phyloP scores from a whole-genome alignment of 2,888 invertebrate genomes.

The Pegoplata infirma region DNA sequence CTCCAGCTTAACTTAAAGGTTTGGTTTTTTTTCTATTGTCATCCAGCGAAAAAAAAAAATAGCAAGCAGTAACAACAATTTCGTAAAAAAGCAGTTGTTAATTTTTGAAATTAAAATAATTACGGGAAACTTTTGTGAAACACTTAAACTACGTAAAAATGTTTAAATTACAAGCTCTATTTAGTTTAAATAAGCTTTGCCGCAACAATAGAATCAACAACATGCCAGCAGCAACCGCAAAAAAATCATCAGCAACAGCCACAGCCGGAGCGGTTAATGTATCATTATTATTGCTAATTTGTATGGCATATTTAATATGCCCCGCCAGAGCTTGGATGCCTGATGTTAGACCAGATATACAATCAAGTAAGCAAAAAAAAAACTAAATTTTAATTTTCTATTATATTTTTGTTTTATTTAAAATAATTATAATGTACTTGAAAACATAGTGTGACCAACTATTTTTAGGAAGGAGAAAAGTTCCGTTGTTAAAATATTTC shows the following conservation, averaged over 20 bases:
- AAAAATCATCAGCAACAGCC: neutral
- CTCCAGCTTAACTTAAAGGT: conserved; percentile 43
- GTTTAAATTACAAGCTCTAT: conserved; percentile 59
- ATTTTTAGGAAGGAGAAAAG: too few relatives aligned
- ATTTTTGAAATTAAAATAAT: conserved; percentile 51
- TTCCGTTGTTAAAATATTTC: too few relatives aligned
- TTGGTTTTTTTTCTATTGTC: conserved; percentile 21
- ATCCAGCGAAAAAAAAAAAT: conserved; percentile 31
- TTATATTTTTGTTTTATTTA: conserved; percentile 63
- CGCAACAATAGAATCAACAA: conserved; percentile 38
- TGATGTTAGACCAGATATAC: conserved; percentile 75
- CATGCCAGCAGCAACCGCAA: conserved; percentile 38
- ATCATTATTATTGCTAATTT: conserved; percentile 57
- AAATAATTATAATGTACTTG: conserved; percentile 50
- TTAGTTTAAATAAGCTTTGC: conserved; percentile 45
- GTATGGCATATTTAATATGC: conserved; percentile 56
- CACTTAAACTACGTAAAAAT: conserved; percentile 37
- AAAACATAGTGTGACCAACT: conserved; percentile 51
- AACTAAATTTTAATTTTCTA: conserved; percentile 44
- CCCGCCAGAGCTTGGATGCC: conserved; percentile 72
- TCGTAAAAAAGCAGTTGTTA: conserved; percentile 34
- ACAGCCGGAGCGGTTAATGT: conserved; percentile 30
- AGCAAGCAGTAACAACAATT: conserved; percentile 8
- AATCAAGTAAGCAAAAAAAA: conserved; percentile 71
- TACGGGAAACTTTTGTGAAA: conserved; percentile 52